These are phyloP conservation scores for Anabas testudineus DNA, from an alignment of 2,797 vertebrate species.

Conservation along the genomic window DNA sequence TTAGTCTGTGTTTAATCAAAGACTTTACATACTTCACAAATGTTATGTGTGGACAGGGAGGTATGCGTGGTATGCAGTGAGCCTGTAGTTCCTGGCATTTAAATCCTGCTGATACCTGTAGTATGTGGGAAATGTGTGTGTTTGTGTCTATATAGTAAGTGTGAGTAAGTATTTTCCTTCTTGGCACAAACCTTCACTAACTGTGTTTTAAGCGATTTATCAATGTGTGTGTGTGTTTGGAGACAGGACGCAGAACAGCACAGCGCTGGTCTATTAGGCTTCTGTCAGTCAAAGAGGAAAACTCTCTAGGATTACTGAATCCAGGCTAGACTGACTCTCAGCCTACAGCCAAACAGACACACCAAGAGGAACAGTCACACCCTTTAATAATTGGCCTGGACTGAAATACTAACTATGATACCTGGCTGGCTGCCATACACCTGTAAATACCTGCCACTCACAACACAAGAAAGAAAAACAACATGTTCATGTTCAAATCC, in stretches of 20 bases:
- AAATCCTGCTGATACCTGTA: slow-evolving; percentile 48
- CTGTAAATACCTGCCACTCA: slow-evolving; percentile 25
- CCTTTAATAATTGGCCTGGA: slow-evolving; percentile 9
- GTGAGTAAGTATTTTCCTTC: slow-evolving; percentile 38
- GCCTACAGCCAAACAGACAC: slow-evolving; percentile 42
- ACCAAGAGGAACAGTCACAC: slow-evolving; percentile 8
- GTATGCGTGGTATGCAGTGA: slow-evolving; percentile 37
- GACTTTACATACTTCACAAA: slow-evolving; percentile 23
- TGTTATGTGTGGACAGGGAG: slow-evolving; percentile 30
- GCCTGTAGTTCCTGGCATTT: slow-evolving; percentile 25
- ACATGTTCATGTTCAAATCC: not conserved
- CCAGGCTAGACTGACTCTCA: slow-evolving; percentile 34
- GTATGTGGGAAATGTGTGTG: slow-evolving; percentile 28
- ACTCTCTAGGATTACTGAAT: slow-evolving; percentile 33
- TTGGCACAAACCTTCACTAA: slow-evolving; percentile 14
- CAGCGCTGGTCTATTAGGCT: slow-evolving; percentile 21
- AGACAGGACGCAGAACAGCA: slow-evolving; percentile 4
- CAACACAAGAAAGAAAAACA: not conserved
- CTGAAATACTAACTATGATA: slow-evolving; percentile 2
- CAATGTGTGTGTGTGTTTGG: not conserved
- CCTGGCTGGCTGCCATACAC: not conserved
- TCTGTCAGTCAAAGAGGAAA: slow-evolving; percentile 33
- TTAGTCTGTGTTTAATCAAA: slow-evolving; percentile 71
- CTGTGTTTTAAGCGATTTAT: slow-evolving; percentile 9
- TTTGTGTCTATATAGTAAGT: slow-evolving; percentile 18